phyloP scores from a whole-genome alignment of 2,113 vertebrate genomes.

The Tragelaphus buxtoni region DNA sequence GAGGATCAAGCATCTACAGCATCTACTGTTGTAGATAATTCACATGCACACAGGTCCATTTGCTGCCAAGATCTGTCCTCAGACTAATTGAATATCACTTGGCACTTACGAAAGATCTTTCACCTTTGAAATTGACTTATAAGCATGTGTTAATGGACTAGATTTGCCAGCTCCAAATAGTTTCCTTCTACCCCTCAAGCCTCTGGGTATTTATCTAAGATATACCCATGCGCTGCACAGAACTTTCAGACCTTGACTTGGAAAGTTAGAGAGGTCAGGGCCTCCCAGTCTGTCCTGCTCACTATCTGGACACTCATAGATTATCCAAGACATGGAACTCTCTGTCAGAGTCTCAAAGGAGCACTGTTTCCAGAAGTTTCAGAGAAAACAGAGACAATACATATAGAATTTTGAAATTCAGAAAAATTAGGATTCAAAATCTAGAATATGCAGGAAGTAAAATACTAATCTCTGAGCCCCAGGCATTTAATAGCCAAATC shows the following conservation, averaged over 20 bases:
- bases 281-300: background rate
- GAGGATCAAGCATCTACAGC: background rate
- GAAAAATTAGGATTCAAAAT: background rate
- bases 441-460: background rate
- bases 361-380: background rate
- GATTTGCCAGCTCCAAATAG: slow-evolving; percentile 6
- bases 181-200: slow-evolving; percentile 13
- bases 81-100: slow-evolving; percentile 23
- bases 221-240: background rate
- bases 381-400: background rate
- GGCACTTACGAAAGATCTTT: background rate
- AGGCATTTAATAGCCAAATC: background rate
- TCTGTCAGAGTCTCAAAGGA: background rate
- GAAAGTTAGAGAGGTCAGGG: background rate
- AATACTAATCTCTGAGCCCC: background rate
- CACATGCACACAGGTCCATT: background rate
- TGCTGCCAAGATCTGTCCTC: background rate
- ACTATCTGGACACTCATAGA: background rate
- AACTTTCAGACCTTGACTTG: background rate
- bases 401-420: background rate
- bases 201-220: slow-evolving; percentile 23
- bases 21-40: background rate
- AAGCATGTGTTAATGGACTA: slow-evolving; percentile 42
- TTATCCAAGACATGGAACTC: background rate
- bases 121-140: slow-evolving; percentile 35